phyloP scores from a whole-genome alignment of 2,888 invertebrate genomes.

The Drosophila vallismaia region DNA sequence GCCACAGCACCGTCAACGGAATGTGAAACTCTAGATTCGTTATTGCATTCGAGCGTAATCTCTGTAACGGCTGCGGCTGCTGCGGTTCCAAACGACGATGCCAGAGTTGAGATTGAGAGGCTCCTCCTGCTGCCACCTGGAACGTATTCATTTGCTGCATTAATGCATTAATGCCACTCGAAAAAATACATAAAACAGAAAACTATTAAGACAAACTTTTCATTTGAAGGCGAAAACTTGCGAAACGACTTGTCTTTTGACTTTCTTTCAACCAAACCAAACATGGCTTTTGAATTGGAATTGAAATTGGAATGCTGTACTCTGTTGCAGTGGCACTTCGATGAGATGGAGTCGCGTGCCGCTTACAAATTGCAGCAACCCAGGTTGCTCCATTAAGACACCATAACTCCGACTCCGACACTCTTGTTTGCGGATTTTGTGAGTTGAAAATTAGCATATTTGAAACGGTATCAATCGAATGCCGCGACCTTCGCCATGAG shows the following conservation, averaged over 20 bases:
- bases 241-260: background rate
- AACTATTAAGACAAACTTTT: background rate
- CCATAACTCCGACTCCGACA: too few species aligned
- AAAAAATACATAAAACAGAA: background rate
- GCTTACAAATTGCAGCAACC: background rate
- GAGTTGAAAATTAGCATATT: conserved; percentile 40
- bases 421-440: background rate
- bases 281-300: background rate
- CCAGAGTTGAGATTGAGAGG: background rate
- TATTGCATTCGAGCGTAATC: conserved; percentile 16
- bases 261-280: conserved; percentile 11
- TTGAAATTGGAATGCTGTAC: conserved; percentile 2
- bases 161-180: background rate
- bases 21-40: conserved; percentile 24
- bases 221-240: conserved; percentile 2
- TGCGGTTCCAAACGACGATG: background rate
- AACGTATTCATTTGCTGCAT: background rate
- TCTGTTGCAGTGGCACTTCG: background rate
- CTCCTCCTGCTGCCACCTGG: background rate
- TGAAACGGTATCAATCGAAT: conserved; percentile 42
- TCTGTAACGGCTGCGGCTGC: conserved; percentile 9
- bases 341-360: conserved; percentile 10
- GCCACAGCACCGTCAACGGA: conserved; percentile 3
- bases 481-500: conserved; percentile 39
- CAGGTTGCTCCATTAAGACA: too few species aligned